A percentile compares a stretch with the other conserved stretches of the same genome.
Conservation (phyloP, 23 tunicate species). For the Ciona savignyi region DNA sequence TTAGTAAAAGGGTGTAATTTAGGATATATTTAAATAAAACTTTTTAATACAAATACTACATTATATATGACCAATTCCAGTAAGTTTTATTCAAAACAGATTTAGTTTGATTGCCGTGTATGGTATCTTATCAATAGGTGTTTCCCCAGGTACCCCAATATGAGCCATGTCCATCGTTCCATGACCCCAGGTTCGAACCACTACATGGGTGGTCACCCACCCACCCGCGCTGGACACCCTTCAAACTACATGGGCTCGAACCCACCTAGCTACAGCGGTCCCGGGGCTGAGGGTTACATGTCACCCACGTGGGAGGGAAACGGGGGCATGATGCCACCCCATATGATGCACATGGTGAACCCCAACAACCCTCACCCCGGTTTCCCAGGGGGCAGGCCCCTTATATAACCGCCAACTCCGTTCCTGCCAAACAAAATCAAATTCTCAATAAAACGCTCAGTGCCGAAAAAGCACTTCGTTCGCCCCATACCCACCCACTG, state of each 20-base stretch:
- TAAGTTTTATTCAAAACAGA: too few species aligned
- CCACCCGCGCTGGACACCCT: conserved; percentile 23
- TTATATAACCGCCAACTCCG: not conserved
- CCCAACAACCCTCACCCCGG: not conserved
- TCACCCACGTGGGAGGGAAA: conserved; percentile 26
- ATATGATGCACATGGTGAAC: conserved; percentile 6
- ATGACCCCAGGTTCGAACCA: conserved; percentile 26
- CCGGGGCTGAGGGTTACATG: conserved; percentile 25
- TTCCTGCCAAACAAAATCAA: too few species aligned
- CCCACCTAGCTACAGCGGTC: conserved; percentile 41
- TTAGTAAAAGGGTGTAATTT: too few species aligned
- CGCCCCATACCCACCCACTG: too few species aligned
- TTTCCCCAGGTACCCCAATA: conserved; percentile 35
- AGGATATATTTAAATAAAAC: too few species aligned
- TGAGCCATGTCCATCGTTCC: conserved; percentile 20
- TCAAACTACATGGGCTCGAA: conserved; percentile 27
- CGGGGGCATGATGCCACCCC: not conserved
- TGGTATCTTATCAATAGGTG: too few species aligned
- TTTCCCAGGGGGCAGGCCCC: not conserved
- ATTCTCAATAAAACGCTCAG: too few species aligned
- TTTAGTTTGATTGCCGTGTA: too few species aligned
- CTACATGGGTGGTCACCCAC: conserved; percentile 20
- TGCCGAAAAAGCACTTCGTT: too few species aligned
- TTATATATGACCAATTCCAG: too few species aligned
- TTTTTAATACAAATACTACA: too few species aligned